Percentiles rank a stretch among this genome's conserved stretches.
Conservation (phyloP, 2,888 invertebrate genomes). For the Resseliella maxima region DNA sequence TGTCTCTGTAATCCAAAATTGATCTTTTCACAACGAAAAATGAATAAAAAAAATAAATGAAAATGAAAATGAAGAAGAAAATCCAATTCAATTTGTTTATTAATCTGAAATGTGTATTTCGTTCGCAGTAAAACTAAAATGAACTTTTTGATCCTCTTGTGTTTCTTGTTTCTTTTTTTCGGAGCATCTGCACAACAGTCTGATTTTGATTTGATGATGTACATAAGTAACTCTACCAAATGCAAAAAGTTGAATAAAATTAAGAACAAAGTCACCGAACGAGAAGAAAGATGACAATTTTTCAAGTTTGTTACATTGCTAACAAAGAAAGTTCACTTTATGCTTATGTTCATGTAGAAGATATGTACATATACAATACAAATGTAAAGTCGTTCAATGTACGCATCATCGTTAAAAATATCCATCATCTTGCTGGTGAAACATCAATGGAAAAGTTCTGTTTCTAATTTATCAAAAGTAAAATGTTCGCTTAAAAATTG, state of each 20-base stretch:
- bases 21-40: neutral
- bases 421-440: neutral
- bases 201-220: slow-evolving; percentile 27
- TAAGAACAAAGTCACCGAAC: slow-evolving; percentile 37
- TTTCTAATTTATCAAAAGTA: slow-evolving; percentile 48
- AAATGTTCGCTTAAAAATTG: slow-evolving; percentile 29
- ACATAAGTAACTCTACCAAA: neutral
- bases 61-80: too few species aligned
- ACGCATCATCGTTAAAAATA: slow-evolving; percentile 23
- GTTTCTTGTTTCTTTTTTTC: too few species aligned
- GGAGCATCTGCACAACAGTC: neutral
- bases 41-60: too few species aligned
- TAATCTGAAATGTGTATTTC: neutral
- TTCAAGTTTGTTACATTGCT: slow-evolving; percentile 6
- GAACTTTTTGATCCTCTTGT: neutral
- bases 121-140: neutral
- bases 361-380: neutral
- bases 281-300: neutral
- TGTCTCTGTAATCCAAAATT: neutral
- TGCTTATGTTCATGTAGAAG: neutral
- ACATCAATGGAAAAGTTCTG: slow-evolving; percentile 19
- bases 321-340: neutral
- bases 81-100: neutral
- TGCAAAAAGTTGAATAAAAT: slow-evolving; percentile 22
- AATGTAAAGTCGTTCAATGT: neutral